Evolutionary conservation across 2,113 vertebrate genomes (phyloP).

Genomic region (Hyaena hyaena): DNA sequence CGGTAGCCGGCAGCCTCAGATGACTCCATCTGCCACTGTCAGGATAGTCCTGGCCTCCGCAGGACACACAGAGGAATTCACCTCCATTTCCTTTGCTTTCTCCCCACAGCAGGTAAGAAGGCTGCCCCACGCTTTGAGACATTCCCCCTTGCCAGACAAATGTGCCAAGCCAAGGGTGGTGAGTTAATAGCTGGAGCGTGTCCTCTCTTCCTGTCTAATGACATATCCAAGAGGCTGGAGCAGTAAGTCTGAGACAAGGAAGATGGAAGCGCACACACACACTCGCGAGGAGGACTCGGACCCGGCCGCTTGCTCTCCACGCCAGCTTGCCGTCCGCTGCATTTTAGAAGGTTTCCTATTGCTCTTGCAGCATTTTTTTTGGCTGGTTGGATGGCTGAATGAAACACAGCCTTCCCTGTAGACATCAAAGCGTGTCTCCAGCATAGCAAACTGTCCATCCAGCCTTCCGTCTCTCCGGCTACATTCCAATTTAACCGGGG

Average conservation of each 20-base stretch:
- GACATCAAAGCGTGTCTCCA: slow-evolving; percentile 86
- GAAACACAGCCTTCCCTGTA: slow-evolving; percentile 79
- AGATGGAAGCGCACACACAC: neutral
- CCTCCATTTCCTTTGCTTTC: neutral
- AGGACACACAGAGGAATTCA: neutral
- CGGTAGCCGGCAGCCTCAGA: neutral
- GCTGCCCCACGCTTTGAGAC: neutral
- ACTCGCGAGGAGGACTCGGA: neutral
- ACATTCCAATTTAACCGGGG: slow-evolving; percentile 86
- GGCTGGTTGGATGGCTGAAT: slow-evolving; percentile 74
- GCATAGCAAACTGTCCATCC: slow-evolving; percentile 82
- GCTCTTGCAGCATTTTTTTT: slow-evolving; percentile 70
- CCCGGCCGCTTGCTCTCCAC: neutral
- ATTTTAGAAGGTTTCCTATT: slow-evolving; percentile 52
- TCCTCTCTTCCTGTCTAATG: neutral
- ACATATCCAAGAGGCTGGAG: neutral
- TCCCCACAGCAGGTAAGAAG: neutral
- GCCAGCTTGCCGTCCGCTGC: slow-evolving; percentile 44
- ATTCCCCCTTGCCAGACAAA: neutral
- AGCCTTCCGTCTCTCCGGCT: slow-evolving; percentile 84
- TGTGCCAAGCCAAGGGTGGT: neutral
- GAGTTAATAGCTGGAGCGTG: neutral
- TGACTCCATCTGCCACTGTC: neutral
- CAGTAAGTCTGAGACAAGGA: neutral
- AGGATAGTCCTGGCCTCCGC: neutral